These are phyloP conservation scores for Apamea crenata DNA, from an alignment of 2,888 invertebrate species.

Conservation along the genomic window DNA sequence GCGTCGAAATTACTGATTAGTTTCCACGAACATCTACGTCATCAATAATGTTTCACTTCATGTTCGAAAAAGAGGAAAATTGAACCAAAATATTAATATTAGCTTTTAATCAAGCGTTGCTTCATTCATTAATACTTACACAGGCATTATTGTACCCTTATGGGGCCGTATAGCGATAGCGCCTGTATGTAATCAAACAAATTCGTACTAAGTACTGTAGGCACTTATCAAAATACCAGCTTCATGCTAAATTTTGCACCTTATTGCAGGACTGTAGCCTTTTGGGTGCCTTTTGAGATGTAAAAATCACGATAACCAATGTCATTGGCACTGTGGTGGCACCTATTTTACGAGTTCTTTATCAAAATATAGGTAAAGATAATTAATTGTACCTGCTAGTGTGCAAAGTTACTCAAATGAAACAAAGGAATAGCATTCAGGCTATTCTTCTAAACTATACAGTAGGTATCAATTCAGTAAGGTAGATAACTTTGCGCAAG, in stretches of 20 bases:
- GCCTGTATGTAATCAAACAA: background rate
- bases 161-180: too few relatives aligned
- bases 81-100: slow-evolving; percentile 26
- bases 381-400: background rate
- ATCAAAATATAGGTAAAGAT: too few relatives aligned
- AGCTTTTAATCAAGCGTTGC: slow-evolving; percentile 9
- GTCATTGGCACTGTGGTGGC: background rate
- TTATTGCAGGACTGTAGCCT: background rate
- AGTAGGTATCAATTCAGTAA: background rate
- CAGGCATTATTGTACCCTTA: background rate
- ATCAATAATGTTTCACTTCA: slow-evolving; percentile 37
- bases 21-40: slow-evolving; percentile 63
- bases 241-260: background rate
- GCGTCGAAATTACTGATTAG: slow-evolving; percentile 73
- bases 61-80: slow-evolving; percentile 19
- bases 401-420: background rate
- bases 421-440: background rate
- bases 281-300: background rate
- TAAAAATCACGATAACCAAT: background rate
- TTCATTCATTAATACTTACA: slow-evolving; percentile 11
- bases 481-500: background rate
- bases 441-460: too few relatives aligned
- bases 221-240: too few relatives aligned
- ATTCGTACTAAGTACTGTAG: background rate
- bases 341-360: background rate